Conservation (phyloP, 2,113 vertebrate genomes). For the Baryphthengus martii region DNA sequence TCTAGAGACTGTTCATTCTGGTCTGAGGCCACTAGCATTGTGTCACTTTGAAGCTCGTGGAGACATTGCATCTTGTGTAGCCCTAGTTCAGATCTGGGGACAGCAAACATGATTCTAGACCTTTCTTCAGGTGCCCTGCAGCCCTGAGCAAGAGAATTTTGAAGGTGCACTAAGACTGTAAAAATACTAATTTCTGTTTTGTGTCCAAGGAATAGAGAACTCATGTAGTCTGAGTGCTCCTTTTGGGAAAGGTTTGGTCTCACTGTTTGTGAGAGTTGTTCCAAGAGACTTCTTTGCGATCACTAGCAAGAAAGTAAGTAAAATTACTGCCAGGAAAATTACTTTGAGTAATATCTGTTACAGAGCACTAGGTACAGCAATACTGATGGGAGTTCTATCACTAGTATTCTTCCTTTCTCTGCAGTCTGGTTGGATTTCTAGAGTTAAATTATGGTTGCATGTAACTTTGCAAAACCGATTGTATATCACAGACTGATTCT, state of each 20-base stretch:
- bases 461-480: background rate
- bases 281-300: background rate
- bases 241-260: background rate
- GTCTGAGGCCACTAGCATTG: background rate
- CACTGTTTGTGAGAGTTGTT: background rate
- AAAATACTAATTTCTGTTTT: background rate
- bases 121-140: background rate
- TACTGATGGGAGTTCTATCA: background rate
- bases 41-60: background rate
- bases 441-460: background rate
- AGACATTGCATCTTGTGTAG: background rate
- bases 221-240: background rate
- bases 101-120: background rate
- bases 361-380: background rate
- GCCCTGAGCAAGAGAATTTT: background rate
- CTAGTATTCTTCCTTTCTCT: background rate
- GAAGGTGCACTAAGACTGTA: background rate
- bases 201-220: background rate
- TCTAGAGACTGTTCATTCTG: conserved; percentile 18
- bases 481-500: background rate
- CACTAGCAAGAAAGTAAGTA: background rate
- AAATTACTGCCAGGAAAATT: background rate
- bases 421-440: background rate
- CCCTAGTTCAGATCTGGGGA: background rate
- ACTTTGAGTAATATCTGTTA: background rate